Base-by-base conservation (phyloP, 2,888 invertebrate genomes). In the Ptychoptera contaminata region DNA sequence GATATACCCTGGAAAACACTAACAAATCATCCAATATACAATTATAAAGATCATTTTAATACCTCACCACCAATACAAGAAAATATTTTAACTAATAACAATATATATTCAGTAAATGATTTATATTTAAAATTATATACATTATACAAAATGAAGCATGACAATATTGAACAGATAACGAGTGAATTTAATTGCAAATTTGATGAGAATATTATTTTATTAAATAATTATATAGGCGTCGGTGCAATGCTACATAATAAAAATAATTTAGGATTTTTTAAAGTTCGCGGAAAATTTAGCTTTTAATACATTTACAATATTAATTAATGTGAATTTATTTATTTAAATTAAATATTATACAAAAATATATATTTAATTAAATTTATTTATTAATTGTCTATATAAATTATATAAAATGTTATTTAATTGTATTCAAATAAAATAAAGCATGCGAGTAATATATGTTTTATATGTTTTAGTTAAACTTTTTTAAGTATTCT, bases 181-280 rank as follows among this genome's bases (percentile, higher is more conserved):
- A 16, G 38, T 12, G 38, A 44, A 35, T 48, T 49, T 11, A 51
- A 48, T 47, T 51, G 52, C 34, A 48, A 46, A 44, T 51, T 54
- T 30, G 49, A 76, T 53, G 76, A 79, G 55, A 74, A 74, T 9
- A 73, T 80, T 4, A 82, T 90, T 45, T 65, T 83, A 10, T 75
- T 88, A 51, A 80, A 86, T 58, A 84, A 82, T 59, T 90, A 88
- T 57, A 71, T 84, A 11, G 84, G 85, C 6, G 63, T 88, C 36
- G 76, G 82, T 9, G 84, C 87, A 3, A 62, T 87, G 37, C 72
- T 90, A 7, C 83, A 85, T 59, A 90, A 90, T 65, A 80, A 84
- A 55, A 81, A 83, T 52, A 73, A 77, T 51, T 70, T 90, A 60
- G 90, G 90, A 2, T 90, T 85, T 67, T 87, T 85, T 65, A 84